Percentiles rank a stretch among this genome's conserved stretches.
These are phyloP conservation scores for Andrena trimmerana DNA, from an alignment of 2,888 invertebrate genomes.

Conservation along the genomic window DNA sequence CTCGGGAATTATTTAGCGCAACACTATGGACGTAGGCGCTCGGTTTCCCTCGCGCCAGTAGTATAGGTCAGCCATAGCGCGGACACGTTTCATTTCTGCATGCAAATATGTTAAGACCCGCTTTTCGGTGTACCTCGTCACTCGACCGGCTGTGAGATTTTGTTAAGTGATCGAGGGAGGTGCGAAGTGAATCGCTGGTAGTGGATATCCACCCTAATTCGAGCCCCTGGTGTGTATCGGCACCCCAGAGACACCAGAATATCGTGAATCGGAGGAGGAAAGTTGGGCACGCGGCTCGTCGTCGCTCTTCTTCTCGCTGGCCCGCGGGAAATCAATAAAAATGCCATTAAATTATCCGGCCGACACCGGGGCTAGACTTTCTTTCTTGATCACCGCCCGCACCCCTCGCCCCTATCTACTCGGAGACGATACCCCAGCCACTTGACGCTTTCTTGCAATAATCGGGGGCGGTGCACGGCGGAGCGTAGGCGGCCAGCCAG, in stretches of 20 bases:
- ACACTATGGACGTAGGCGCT: too few relatives aligned
- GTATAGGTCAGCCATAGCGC: too few relatives aligned
- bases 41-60: too few relatives aligned
- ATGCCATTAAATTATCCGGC: slow-evolving; percentile 39
- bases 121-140: not conserved
- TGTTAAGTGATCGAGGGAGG: not conserved
- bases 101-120: too few relatives aligned
- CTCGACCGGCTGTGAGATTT: not conserved
- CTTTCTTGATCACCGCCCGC: slow-evolving; percentile 1
- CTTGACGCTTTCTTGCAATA: not conserved
- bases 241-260: not conserved
- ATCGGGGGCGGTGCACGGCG: not conserved
- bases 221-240: slow-evolving; percentile 16
- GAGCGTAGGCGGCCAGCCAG: slow-evolving; percentile 1
- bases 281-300: slow-evolving; percentile 25
- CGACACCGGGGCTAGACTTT: not conserved
- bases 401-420: not conserved
- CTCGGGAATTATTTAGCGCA: not conserved
- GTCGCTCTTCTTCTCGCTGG: not conserved
- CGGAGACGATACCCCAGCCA: not conserved
- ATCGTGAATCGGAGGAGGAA: slow-evolving; percentile 16
- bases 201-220: slow-evolving; percentile 3
- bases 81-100: too few relatives aligned
- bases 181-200: not conserved
- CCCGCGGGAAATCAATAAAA: slow-evolving; percentile 51